A percentile compares a stretch with the other conserved stretches of the same genome.
Conservation (phyloP, 1,140 invertebrate genomes). For the Eriosoma lanigerum region DNA sequence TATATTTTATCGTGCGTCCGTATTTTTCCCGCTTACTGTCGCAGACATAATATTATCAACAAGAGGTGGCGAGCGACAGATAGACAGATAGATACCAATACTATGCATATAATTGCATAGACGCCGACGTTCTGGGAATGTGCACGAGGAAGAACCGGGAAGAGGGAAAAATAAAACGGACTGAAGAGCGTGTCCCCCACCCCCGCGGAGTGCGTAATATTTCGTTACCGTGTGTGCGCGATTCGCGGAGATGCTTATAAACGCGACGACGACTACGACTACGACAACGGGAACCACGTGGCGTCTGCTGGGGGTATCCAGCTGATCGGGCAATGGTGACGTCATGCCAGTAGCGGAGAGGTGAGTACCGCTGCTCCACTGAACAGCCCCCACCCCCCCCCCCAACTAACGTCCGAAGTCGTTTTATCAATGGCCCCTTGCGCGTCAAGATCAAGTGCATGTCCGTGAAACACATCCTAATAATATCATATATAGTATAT, state of each 20-base stretch:
- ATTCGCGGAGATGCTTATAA: slow-evolving; percentile 22
- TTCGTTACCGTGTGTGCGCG: not conserved
- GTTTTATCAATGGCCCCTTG: slow-evolving; percentile 26
- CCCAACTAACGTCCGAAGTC: not conserved
- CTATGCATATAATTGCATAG: not conserved
- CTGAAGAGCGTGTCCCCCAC: slow-evolving; percentile 56
- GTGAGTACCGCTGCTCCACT: not conserved
- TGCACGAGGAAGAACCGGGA: slow-evolving; percentile 35
- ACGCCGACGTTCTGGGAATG: not conserved
- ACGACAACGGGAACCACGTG: slow-evolving; percentile 55
- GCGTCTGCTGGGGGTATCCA: slow-evolving; percentile 52
- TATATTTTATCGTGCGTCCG: no score
- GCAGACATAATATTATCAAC: no score
- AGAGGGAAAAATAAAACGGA: slow-evolving; percentile 32
- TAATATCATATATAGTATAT: not conserved
- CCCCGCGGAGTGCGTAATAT: slow-evolving; percentile 55
- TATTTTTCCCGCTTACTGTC: no score
- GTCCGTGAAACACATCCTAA: slow-evolving; percentile 51
- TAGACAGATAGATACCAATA: no score
- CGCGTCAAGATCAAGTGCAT: slow-evolving; percentile 53
- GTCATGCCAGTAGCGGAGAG: slow-evolving; percentile 52
- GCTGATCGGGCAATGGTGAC: slow-evolving; percentile 55
- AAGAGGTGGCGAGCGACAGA: no score
- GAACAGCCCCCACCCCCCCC: not conserved
- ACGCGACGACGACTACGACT: slow-evolving; percentile 57